Base-by-base conservation (phyloP, 2,888 invertebrate genomes). In the Plebejus anna region DNA sequence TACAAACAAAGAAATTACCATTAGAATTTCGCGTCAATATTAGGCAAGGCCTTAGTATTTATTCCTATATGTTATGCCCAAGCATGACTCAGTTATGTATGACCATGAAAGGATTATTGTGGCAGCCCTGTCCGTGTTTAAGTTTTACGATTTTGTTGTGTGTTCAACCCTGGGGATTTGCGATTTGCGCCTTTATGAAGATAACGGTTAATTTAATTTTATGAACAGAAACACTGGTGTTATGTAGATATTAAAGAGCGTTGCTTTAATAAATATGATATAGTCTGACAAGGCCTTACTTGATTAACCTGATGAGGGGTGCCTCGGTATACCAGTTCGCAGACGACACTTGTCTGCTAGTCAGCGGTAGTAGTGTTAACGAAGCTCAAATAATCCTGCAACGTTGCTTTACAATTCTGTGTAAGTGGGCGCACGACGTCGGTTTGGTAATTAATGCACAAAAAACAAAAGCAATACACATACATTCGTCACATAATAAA, bases 61-160 rank as follows among this genome's bases (percentile, higher is more conserved):
- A 47, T 47, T 47, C 47, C 13, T 57, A n/a, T 57, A 4, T 13
- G n/a, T 22, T 59, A 42, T 9, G 5, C 42, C 42, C 7, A 42
- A 42, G 42, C 9, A 42, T 59, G n/a, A 22, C 22, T 22, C 57
- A 57, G n/a, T 57, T n/a, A 55, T 38, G 11, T 51, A 9, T 57
- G 57, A 57, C 16, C 6, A 4, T 6, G n/a, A 5, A 1, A 57
- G n/a, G 6, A 57, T 57, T 57, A 6, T 57, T 57, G 57, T 32
- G 66, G 4, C 66, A 66, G 1, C 32, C 66, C 66, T 66, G 32
- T 22, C 13, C 66, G 32, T 32, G 32, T 32, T 66, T 66, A 66
- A 66, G 66, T 66, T 66, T 66, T 66, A 66, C 66, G 32, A 32
- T 66, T 66, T 32, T 32, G 66, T 32, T 66, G 66, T 66, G 66